These are phyloP conservation scores for Bombus pyrosoma DNA, from an alignment of 1,140 invertebrate genomes.

Conservation along the genomic window DNA sequence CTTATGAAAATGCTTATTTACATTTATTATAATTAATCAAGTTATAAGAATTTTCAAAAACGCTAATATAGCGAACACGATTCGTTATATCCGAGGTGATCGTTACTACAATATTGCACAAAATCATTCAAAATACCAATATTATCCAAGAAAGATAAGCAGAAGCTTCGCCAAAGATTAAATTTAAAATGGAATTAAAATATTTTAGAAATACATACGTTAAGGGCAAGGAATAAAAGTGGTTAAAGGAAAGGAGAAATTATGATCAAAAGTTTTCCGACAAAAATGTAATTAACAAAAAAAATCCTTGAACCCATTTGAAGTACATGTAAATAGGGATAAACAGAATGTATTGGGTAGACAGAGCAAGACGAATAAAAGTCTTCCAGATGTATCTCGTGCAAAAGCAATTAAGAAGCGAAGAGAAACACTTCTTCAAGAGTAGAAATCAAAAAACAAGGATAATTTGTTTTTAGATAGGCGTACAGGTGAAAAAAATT, in stretches of 20 bases:
- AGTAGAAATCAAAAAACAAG: slow-evolving; percentile 92
- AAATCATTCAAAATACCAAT: neutral
- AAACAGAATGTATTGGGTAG: slow-evolving; percentile 93
- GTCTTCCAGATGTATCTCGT: slow-evolving; percentile 92
- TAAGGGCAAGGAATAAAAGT: slow-evolving; percentile 82
- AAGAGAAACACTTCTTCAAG: slow-evolving; percentile 92
- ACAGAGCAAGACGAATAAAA: slow-evolving; percentile 91
- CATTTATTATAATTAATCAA: neutral
- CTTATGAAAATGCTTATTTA: neutral
- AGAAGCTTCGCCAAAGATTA: too few species aligned
- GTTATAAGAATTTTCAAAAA: neutral
- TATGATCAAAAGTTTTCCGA: slow-evolving; percentile 79
- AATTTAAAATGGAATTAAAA: too few species aligned
- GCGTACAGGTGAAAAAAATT: slow-evolving; percentile 87
- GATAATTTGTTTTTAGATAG: slow-evolving; percentile 85
- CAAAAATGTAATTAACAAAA: slow-evolving; percentile 79
- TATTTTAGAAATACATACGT: too few species aligned
- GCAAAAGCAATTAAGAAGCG: slow-evolving; percentile 93
- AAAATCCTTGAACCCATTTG: slow-evolving; percentile 91
- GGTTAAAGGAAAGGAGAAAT: slow-evolving; percentile 81
- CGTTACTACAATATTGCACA: too few species aligned
- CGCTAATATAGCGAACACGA: slow-evolving; percentile 12
- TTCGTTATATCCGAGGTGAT: neutral
- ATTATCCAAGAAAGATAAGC: neutral
- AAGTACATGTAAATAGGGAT: slow-evolving; percentile 94